A percentile compares a stretch with the other conserved stretches of the same genome.
Conservation (phyloP, 2,888 invertebrate genomes). For the Leptopilina syphax region DNA sequence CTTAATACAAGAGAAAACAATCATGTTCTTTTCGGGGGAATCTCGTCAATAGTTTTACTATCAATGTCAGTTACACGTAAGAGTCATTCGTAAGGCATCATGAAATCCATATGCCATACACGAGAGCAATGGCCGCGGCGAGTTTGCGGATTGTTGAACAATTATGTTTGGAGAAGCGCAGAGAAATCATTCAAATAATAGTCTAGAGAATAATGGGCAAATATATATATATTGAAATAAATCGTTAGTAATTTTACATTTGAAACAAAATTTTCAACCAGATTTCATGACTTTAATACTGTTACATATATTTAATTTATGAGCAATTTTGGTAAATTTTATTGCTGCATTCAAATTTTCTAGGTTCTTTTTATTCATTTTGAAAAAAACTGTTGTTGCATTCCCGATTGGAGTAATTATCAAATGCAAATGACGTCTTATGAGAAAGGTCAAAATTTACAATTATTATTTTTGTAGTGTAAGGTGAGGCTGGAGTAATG, state of each 20-base stretch:
- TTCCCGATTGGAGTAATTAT: neutral
- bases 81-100: constrained; percentile 65
- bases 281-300: neutral
- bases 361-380: neutral
- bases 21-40: constrained; percentile 26
- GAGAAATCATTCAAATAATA: constrained; percentile 37
- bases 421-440: neutral
- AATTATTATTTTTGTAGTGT: too few species aligned
- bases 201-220: constrained; percentile 1
- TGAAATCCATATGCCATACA: constrained; percentile 61
- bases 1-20: neutral
- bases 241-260: constrained; percentile 5
- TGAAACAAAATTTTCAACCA: neutral
- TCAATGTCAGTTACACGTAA: constrained; percentile 44
- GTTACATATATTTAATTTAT: neutral
- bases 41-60: constrained; percentile 43
- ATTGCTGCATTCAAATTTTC: neutral
- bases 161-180: constrained; percentile 54
- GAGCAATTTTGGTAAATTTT: neutral
- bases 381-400: neutral
- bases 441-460: neutral
- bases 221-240: neutral
- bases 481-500: too few species aligned
- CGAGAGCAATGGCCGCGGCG: constrained; percentile 62
- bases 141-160: constrained; percentile 62